Percentiles rank a stretch among this genome's conserved stretches.
Conservation (phyloP, 1,140 invertebrate species). For the Popillia japonica region DNA sequence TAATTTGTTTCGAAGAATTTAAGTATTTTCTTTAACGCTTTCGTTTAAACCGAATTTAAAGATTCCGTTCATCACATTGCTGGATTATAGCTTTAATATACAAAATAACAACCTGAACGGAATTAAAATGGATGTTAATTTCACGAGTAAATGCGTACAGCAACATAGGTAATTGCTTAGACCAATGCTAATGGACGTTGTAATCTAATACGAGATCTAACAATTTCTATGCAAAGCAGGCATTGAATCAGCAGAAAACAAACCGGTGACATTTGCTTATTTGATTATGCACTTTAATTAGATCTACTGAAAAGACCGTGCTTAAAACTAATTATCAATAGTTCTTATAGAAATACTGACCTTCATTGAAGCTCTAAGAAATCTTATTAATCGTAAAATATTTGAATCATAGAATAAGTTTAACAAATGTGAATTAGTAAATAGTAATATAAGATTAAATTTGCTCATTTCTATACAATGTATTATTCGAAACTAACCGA, state of each 20-base stretch:
- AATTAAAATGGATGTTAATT: neutral
- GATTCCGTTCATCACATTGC: too few species aligned
- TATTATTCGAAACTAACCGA: too few species aligned
- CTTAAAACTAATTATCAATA: too few species aligned
- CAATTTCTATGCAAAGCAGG: neutral
- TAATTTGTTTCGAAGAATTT: neutral
- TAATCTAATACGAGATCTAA: constrained; percentile 1
- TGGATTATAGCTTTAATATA: too few species aligned
- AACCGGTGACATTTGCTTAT: neutral
- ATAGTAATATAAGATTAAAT: too few species aligned
- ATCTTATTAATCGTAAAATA: too few species aligned
- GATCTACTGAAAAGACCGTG: neutral
- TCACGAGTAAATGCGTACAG: neutral
- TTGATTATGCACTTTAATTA: neutral
- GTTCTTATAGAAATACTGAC: too few species aligned
- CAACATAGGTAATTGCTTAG: neutral
- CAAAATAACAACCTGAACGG: neutral
- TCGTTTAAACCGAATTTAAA: too few species aligned
- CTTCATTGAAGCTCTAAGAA: too few species aligned
- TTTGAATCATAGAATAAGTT: too few species aligned
- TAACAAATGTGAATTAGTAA: too few species aligned
- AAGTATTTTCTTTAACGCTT: neutral
- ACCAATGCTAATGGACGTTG: neutral
- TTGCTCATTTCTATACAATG: too few species aligned
- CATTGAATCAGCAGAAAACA: constrained; percentile 1